These are phyloP conservation scores for Pollenia amentaria DNA, from an alignment of 2,888 invertebrate genomes.

Conservation along the genomic window DNA sequence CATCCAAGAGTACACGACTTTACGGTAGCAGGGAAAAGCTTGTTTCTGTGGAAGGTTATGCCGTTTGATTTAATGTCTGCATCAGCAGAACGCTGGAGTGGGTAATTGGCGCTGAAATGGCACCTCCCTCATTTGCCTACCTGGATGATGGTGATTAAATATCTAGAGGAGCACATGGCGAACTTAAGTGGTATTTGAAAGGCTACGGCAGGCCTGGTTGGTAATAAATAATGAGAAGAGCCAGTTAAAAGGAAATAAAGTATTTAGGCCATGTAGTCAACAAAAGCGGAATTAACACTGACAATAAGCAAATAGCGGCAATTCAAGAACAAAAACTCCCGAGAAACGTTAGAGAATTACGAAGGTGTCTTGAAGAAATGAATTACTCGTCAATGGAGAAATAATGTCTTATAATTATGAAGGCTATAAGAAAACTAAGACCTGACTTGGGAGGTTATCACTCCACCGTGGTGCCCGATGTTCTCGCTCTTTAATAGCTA, in stretches of 20 bases:
- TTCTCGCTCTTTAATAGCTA: no score
- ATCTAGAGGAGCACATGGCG: background rate
- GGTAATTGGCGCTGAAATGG: slow-evolving; percentile 4
- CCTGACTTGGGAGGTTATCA: no score
- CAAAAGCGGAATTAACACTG: background rate
- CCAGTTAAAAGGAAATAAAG: background rate
- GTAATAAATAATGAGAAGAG: background rate
- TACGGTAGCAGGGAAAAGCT: slow-evolving; percentile 5
- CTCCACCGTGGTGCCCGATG: no score
- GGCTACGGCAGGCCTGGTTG: background rate
- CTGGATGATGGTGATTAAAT: background rate
- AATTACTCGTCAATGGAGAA: no score
- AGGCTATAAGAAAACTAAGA: no score
- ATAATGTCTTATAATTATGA: no score
- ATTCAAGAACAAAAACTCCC: background rate
- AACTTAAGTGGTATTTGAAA: slow-evolving; percentile 1
- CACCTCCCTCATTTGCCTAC: slow-evolving; percentile 12
- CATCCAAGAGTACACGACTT: slow-evolving; percentile 32
- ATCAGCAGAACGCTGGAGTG: background rate
- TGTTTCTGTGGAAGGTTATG: slow-evolving; percentile 56
- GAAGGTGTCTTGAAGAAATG: background rate
- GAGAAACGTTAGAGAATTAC: background rate
- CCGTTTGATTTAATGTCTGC: slow-evolving; percentile 44
- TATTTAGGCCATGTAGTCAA: background rate
- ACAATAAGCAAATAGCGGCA: background rate